These are phyloP conservation scores for Cryptophagus acutangulus DNA, from an alignment of 2,888 invertebrate genomes.

Conservation along the genomic window DNA sequence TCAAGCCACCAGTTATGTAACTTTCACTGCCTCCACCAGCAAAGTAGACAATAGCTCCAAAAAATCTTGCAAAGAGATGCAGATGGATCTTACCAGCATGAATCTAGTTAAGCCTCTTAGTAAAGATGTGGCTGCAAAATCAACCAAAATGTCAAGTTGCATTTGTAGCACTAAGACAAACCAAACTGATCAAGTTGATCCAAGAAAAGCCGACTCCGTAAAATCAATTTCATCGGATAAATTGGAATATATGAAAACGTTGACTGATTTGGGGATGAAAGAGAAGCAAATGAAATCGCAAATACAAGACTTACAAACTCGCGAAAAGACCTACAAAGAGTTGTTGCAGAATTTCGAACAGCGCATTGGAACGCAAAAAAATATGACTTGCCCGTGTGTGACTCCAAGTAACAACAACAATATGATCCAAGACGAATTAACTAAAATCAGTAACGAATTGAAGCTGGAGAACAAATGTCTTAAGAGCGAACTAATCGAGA, in stretches of 20 bases:
- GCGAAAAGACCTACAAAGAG: constrained; percentile 62
- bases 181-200: background rate
- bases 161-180: no score
- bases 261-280: constrained; percentile 51
- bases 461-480: constrained; percentile 38
- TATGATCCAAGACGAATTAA: constrained; percentile 20
- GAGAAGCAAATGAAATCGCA: constrained; percentile 59
- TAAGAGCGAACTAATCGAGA: constrained; percentile 39
- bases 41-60: no score
- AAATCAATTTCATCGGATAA: constrained; percentile 4
- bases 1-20: no score
- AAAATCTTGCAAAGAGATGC: no score
- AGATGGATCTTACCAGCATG: no score
- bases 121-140: no score
- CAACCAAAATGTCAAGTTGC: no score
- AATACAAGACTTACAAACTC: constrained; percentile 59
- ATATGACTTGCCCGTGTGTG: background rate
- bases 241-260: constrained; percentile 41
- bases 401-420: background rate
- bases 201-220: no score
- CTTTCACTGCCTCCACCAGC: no score
- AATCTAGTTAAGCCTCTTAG: no score
- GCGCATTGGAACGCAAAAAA: constrained; percentile 8
- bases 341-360: constrained; percentile 16
- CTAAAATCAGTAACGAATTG: constrained; percentile 32